Conservation (phyloP, 2,888 invertebrate genomes). For the Gandaritis pyraliata region DNA sequence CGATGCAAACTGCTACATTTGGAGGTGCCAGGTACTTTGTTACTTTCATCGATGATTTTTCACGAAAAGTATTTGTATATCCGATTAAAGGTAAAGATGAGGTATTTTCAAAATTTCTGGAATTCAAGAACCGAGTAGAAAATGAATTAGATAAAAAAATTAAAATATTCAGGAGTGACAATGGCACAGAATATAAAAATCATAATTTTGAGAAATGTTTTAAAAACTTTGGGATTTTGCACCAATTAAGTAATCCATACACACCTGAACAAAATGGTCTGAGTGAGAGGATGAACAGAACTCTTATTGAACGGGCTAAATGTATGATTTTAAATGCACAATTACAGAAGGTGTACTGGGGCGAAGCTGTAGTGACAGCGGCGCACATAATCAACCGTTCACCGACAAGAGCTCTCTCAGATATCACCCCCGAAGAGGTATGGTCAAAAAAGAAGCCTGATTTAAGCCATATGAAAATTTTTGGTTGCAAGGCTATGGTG, state of each 20-base stretch:
- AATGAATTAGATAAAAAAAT: background rate
- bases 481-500: slow-evolving; percentile 8
- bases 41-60: slow-evolving; percentile 1
- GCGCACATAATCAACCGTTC: background rate
- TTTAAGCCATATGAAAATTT: slow-evolving; percentile 3
- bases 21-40: background rate
- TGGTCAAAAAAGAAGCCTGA: slow-evolving; percentile 1
- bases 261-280: background rate
- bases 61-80: slow-evolving; percentile 2
- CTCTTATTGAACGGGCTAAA: background rate
- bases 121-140: background rate
- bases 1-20: background rate
- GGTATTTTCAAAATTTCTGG: background rate
- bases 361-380: background rate
- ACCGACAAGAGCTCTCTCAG: background rate
- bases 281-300: background rate
- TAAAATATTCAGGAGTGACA: background rate
- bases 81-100: background rate
- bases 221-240: background rate
- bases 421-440: background rate
- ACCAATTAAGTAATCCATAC: background rate
- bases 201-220: background rate
- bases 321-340: background rate
- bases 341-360: background rate
- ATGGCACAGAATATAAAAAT: background rate